Evolutionary conservation across 2,797 vertebrate species (phyloP), one percentile per base, ranked within the genome.

Genomic region (Myotis pilosus): DNA sequence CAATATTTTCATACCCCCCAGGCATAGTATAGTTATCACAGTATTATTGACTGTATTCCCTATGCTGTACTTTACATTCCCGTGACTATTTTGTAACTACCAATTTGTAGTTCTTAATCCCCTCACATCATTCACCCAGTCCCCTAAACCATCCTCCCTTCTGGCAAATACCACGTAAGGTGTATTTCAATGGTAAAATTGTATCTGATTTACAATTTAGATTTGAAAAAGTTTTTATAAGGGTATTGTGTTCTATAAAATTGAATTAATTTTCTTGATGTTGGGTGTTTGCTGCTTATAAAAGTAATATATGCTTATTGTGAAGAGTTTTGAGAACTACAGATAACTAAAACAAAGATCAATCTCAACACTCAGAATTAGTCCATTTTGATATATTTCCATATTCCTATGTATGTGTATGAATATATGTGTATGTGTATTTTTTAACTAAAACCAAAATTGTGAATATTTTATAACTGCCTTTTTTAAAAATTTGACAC

Each of bases 391-490:
- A 22, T 49, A 15, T 81, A 82, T 71, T 85, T 85, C 25, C 55
- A 33, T 71, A 79, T 28, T 80, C 62, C 30, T 71, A 44, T 47
- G 19, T 60, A 49, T 81, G 20, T 71, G 22, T 81, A 64, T 87
- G 25, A 82, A 60, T 53, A 80, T 36, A 25, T 2, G 38, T 74
- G 6, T 36, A 13, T 83, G 6, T 36, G 6, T 36, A 87, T 72
- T 53, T 94, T 93, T 89, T 57, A 74, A 86, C 44, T 89, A 81
- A 89, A 6, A 51, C 76, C 13, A 84, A 78, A 92, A 87, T 36
- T 82, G 8, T 91, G 6, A 81, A 82, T 57, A 88, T 49, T 78
- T 62, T 87, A 2, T 20, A 82, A 91, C 41, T 60, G 9, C 2
- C 17, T 85, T 81, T 47, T 79, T 81, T 81, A 33, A 30, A 6